phyloP scores from a whole-genome alignment of 1,140 invertebrate species.

The Pemphigus obesinymphae region DNA sequence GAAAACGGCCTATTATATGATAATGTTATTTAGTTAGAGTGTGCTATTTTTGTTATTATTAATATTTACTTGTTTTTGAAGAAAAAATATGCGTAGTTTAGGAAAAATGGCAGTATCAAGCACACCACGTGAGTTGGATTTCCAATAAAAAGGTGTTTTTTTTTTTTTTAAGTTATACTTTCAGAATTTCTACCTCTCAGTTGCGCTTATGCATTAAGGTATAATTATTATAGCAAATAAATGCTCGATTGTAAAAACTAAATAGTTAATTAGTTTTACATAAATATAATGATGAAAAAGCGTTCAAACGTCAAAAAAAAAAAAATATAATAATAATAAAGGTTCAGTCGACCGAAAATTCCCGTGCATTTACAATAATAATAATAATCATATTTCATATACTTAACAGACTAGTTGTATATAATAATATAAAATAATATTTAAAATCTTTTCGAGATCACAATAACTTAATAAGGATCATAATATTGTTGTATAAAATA shows the following conservation, averaged over 20 bases:
- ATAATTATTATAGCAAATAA: background rate
- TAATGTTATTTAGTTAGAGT: too few relatives aligned
- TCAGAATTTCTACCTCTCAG: too few relatives aligned
- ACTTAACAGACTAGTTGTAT: constrained; percentile 1
- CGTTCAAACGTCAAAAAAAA: background rate
- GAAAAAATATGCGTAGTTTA: too few relatives aligned
- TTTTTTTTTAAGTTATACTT: too few relatives aligned
- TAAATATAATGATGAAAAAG: background rate
- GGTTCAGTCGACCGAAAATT: background rate
- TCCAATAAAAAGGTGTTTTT: too few relatives aligned
- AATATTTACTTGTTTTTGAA: too few relatives aligned
- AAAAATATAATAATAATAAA: too few relatives aligned
- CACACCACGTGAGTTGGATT: too few relatives aligned
- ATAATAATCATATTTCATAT: background rate
- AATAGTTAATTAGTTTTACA: background rate
- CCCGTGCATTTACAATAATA: background rate
- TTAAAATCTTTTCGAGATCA: constrained; percentile 11
- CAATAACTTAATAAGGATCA: background rate
- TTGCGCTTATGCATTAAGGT: too few relatives aligned
- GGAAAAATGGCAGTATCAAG: too few relatives aligned
- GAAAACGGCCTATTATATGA: too few relatives aligned
- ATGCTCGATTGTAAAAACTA: background rate
- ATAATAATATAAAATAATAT: background rate
- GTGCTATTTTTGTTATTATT: too few relatives aligned
- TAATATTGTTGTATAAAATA: background rate